Evolutionary conservation across 2,113 vertebrate species (phyloP), one percentile per base, ranked within the genome.

Genomic region (Dipodomys stephensi): DNA sequence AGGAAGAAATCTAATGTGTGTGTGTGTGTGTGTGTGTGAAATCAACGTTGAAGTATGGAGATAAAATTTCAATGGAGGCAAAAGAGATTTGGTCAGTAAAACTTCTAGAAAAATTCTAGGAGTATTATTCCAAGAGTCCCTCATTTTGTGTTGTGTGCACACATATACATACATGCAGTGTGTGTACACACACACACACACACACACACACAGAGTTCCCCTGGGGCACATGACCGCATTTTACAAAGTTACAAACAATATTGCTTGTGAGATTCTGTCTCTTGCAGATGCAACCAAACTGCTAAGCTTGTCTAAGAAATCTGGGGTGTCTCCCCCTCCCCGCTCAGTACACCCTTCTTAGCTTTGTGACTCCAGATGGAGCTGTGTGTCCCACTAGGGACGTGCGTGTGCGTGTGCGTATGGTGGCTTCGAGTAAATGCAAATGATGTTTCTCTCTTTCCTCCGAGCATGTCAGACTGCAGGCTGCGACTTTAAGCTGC

Each of bases 91-190:
- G 74, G 16, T 74, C 16, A 60, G 53, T 64, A 67, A 81, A 86
- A 86, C 90, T 90, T 92, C 69, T 89, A 88, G 44, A 87, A 91
- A 93, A 67, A 83, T 60, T 12, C 46, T 35, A 62, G 30, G 67
- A 82, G 25, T 92, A 79, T 76, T 62, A 91, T 87, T 92, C 7
- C 4, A 77, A 86, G 53, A 35, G 10, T n/a, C 3, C 20, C 39
- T 30, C 6, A 73, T 49, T 78, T 65, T 57, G 53, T 57, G 16
- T 57, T 57, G 53, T 57, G 53, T 57, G 53, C 53, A 12, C 20
- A 25, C 23, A 28, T 5, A 49, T 1, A 15, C 19, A 30, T 16
- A 32, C 44, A 72, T 6, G 23, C 46, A 49, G 35, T 18, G 68
- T 22, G 49, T 20, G 23, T 23, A 60, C 16, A 68, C 10, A 67